phyloP scores from a whole-genome alignment of 1,140 invertebrate species.

The Drosophila neocordata region DNA sequence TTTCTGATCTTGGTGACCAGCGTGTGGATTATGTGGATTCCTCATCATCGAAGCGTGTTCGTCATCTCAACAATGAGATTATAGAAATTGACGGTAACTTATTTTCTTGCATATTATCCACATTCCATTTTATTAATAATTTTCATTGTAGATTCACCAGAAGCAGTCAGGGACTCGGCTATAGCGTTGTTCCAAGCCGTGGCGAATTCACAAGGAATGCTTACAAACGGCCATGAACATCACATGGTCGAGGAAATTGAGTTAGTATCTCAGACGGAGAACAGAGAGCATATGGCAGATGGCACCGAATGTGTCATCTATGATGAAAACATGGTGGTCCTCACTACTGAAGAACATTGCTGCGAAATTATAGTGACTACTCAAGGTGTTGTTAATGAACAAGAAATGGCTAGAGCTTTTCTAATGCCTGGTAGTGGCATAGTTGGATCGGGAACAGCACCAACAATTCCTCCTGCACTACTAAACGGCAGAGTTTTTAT shows the following conservation, averaged over 20 bases:
- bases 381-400: constrained; percentile 46
- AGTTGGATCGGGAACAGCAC: constrained; percentile 22
- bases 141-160: constrained; percentile 33
- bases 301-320: constrained; percentile 49
- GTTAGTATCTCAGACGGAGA: not conserved
- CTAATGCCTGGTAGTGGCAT: constrained; percentile 35
- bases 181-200: constrained; percentile 25
- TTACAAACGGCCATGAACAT: constrained; percentile 40
- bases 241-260: constrained; percentile 17
- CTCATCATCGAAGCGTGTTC: constrained; percentile 18
- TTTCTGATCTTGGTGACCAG: not conserved
- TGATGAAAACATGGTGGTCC: constrained; percentile 55
- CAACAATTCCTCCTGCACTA: not conserved
- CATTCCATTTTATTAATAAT: not conserved
- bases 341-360: constrained; percentile 56
- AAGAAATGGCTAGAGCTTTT: constrained; percentile 49
- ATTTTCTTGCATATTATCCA: not conserved
- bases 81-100: constrained; percentile 41
- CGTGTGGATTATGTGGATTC: constrained; percentile 4
- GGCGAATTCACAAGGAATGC: constrained; percentile 19
- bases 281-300: not conserved
- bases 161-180: constrained; percentile 18
- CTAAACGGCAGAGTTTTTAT: constrained; percentile 38
- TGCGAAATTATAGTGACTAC: constrained; percentile 65
- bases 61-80: constrained; percentile 26